Evolutionary conservation across 1,140 invertebrate genomes (phyloP).

Genomic region (Charaxes varanes): DNA sequence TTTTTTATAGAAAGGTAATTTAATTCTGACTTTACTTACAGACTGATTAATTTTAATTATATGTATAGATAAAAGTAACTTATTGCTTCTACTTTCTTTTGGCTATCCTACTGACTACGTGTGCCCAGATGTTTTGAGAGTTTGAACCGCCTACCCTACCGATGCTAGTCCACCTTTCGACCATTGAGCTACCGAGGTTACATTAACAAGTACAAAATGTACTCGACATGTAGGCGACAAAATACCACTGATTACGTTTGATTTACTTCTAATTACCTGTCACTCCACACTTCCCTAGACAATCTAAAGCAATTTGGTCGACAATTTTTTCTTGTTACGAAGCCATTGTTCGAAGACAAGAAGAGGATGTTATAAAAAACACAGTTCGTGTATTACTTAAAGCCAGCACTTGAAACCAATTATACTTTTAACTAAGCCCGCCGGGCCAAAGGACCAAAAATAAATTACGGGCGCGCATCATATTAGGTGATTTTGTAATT

Average conservation of each 20-base stretch:
- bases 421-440: conserved; percentile 52
- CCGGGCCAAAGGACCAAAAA: conserved; percentile 33
- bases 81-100: too few relatives aligned
- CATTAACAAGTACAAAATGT: not conserved
- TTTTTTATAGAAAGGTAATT: too few relatives aligned
- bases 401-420: conserved; percentile 54
- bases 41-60: too few relatives aligned
- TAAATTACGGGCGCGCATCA: conserved; percentile 31
- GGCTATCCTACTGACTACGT: too few relatives aligned
- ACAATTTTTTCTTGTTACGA: conserved; percentile 28
- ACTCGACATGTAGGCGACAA: too few relatives aligned
- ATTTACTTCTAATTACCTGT: conserved; percentile 40
- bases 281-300: conserved; percentile 14
- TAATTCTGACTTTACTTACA: too few relatives aligned
- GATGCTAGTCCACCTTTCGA: too few relatives aligned
- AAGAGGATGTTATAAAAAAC: conserved; percentile 44
- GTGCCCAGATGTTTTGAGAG: too few relatives aligned
- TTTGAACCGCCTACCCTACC: not conserved
- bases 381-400: conserved; percentile 46
- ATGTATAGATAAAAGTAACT: too few relatives aligned
- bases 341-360: conserved; percentile 42
- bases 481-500: conserved; percentile 32
- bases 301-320: conserved; percentile 12
- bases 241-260: too few relatives aligned
- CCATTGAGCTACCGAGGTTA: too few relatives aligned